Evolutionary conservation across 2,113 vertebrate genomes (phyloP).

Genomic region (sheep (Ovis aries)): ARS-UI_Ramb_v3.0 NC_056056.1:197704001-197704500

Average conservation of each 20-base stretch:
- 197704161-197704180: background rate
- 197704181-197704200: background rate
- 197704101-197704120: background rate
- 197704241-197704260: background rate
- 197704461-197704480: background rate
- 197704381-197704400: background rate
- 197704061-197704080: background rate
- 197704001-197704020: background rate
- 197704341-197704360: background rate
- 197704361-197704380: background rate
- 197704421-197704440: background rate
- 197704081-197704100: background rate
- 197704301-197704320: background rate
- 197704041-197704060: background rate
- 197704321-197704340: background rate
- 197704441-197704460: background rate
- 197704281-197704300: background rate
- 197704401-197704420: background rate
- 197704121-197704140: background rate
- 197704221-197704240: background rate
- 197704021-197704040: background rate
- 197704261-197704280: background rate
- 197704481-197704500: background rate
- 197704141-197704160: background rate
- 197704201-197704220: background rate